These are phyloP conservation scores for Heliornis fulica DNA, from an alignment of 2,113 vertebrate genomes.

Conservation along the genomic window DNA sequence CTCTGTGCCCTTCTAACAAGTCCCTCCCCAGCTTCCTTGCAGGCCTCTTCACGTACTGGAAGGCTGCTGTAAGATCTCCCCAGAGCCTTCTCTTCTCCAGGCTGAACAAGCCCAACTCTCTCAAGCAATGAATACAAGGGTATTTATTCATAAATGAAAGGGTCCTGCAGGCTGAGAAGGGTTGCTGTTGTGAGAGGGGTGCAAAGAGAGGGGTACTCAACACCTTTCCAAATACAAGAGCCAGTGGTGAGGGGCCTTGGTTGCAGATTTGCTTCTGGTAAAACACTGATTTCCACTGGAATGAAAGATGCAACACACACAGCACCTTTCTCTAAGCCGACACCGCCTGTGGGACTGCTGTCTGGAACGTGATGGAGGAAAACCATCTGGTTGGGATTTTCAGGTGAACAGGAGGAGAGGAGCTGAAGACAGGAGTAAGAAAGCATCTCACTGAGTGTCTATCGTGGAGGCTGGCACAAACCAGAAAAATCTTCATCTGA, in stretches of 20 bases:
- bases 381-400: background rate
- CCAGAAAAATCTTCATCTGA: background rate
- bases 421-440: background rate
- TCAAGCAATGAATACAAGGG: too few species aligned
- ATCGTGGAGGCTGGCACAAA: background rate
- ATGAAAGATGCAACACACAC: background rate
- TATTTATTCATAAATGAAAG: background rate
- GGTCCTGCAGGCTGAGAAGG: background rate
- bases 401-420: background rate
- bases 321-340: background rate
- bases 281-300: background rate
- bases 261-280: background rate
- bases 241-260: background rate
- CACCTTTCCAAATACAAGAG: background rate
- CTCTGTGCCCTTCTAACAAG: too few species aligned
- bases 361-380: background rate
- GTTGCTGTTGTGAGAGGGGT: background rate
- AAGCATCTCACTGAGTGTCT: background rate
- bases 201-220: background rate
- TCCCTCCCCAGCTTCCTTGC: too few species aligned
- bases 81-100: too few species aligned
- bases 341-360: rapidly evolving
- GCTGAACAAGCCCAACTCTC: too few species aligned
- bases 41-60: too few species aligned
- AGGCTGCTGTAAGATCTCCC: too few species aligned